Base-by-base conservation (phyloP, 2,113 vertebrate genomes). In the Heteronetta atricapilla region DNA sequence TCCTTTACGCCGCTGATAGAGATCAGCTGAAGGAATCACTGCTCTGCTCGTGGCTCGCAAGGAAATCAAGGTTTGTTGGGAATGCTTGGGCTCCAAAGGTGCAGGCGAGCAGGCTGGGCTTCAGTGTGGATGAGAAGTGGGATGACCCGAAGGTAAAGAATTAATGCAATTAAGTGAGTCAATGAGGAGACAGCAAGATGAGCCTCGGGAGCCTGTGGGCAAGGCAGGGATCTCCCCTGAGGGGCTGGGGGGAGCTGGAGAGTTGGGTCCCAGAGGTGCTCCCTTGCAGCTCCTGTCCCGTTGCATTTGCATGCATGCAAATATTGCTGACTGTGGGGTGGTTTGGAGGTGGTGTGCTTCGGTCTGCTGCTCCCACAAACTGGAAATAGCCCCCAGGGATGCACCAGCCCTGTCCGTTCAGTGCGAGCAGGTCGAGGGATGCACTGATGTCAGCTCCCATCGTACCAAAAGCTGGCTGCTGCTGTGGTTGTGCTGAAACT, bases 401-500 rank as follows among this genome's bases (percentile, higher is more conserved):
- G 52, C 33, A 29, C 28, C 52, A 40, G 20, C 31, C 6, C 7
- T 16, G 36, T 28, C 46, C 29, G 26, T 36, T 8, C 36, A 21
- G 50, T 18, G 23, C 6, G 31, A 19, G 23, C 5, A 14, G 60
- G 40, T 10, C 31, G 21, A 16, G 76, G 38, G 42, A 25, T 22
- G 21, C 8, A 0, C 6, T 11, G 29, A 7, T 8, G 40, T n/a
- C 10, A 12, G 1, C 15, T 62, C 33, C 15, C 17, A 6, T 8
- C 33, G n/a, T 8, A 7, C 17, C 58, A 3, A 19, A 38, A 59
- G 28, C 34, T 58, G 33, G 4, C n/a, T 12, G 31, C 31, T 42
- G 28, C 86, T 0, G 1, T 16, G 40, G 6, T 38, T 5, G 0
- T 12, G 5, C 4, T 7, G 20, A 14, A 5, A 31, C 31, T 10